phyloP scores from a whole-genome alignment of 2,113 vertebrate species.

The Mesembrinibis cayennensis region DNA sequence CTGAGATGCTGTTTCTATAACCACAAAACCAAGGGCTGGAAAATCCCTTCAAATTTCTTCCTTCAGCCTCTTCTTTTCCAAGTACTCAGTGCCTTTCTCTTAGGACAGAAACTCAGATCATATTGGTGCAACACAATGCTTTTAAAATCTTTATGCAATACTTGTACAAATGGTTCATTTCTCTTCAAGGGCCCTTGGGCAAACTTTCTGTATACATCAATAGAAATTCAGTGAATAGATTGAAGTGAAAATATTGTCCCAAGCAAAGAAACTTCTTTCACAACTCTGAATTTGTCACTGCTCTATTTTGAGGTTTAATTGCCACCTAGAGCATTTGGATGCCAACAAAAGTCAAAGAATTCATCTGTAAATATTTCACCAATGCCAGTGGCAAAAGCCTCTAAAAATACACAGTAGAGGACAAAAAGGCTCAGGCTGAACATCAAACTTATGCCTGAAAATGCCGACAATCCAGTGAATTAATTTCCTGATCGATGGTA shows the following conservation, averaged over 20 bases:
- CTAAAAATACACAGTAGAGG: conserved; percentile 48
- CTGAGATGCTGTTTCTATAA: neutral
- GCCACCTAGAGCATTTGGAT: conserved; percentile 51
- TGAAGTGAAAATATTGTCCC: conserved; percentile 7
- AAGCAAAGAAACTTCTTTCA: neutral
- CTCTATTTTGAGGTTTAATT: conserved; percentile 49
- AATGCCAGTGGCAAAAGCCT: conserved; percentile 14
- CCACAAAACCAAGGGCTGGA: neutral
- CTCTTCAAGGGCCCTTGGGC: neutral
- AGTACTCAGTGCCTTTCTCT: neutral
- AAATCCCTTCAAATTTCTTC: conserved; percentile 1
- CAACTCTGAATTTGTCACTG: neutral
- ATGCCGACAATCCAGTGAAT: neutral
- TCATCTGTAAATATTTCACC: conserved; percentile 49
- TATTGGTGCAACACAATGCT: neutral
- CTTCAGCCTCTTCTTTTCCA: neutral
- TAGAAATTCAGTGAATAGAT: conserved; percentile 24
- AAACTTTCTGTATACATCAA: conserved; percentile 3
- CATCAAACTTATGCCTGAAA: neutral
- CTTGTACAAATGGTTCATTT: neutral
- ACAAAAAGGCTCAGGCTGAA: conserved; percentile 17
- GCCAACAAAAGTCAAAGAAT: conserved; percentile 46
- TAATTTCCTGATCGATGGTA: neutral
- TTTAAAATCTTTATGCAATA: conserved; percentile 16
- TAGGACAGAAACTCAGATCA: neutral